Evolutionary conservation across 1,140 invertebrate species (phyloP), one percentile per base, ranked within the genome.

Genomic region (Brachionus plicatilis): DNA sequence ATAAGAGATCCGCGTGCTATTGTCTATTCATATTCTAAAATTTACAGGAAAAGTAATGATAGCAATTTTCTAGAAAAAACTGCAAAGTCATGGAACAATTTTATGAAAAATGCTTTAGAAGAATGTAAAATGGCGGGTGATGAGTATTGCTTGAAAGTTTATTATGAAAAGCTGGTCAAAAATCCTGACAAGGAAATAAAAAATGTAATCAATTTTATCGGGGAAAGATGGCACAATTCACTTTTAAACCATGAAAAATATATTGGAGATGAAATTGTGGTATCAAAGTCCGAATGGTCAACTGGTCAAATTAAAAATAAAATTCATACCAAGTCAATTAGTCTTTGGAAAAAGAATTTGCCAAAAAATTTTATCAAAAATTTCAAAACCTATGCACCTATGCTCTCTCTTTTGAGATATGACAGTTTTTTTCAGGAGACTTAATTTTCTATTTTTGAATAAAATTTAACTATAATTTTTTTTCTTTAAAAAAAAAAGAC

Each of bases 231-330:
- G 97, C 94, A 95, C 89, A 95, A 96, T 86, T 93, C 94, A 20
- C 96, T 99, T 33, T 91, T 99, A 83, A 96, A 99, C 90, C 97
- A 99, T 90, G 95, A 99, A 89, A 93, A 96, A 87, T 94, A 94
- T 87, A 96, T 99, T 88, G 97, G 98, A 88, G 95, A 96, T 89
- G 96, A 96, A 83, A 95, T 99, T 53, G 91, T 91, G 17, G 87
- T 92, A 8, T 92, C 92, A 84, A 97, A 97, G 47, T 50, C 72
- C 9, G 97, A 99, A 90, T 92, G 96, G 84, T 98, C 96, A 14
- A 97, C 96, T 85, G 96, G 99, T 91, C 96, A 99, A 92, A 96
- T 99, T 78, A 95, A 98, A 88, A 98, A 98, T 89, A 96, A 97
- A 7, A 94, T 99, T n/a, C 98, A 99, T 91, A 90, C 96, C 84